Percentiles rank a stretch among this genome's conserved stretches.
These are phyloP conservation scores for Chrysogorgia sp. DNA, from an alignment of 92 coral and sea anemone species.

Conservation along the genomic window DNA sequence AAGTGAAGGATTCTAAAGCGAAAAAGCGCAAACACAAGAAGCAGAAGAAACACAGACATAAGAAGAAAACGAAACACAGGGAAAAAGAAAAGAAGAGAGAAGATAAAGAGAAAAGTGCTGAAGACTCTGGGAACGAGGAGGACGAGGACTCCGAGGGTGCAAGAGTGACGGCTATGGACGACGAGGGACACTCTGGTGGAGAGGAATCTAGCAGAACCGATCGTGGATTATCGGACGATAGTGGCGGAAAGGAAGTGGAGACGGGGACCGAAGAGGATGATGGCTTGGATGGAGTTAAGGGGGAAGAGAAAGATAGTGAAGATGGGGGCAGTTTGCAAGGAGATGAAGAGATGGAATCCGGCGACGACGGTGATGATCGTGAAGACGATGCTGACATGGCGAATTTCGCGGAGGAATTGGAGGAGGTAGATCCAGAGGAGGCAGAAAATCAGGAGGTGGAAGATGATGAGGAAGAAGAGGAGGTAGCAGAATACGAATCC, in stretches of 20 bases:
- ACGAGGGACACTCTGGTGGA: constrained; percentile 1
- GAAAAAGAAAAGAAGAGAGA: neutral
- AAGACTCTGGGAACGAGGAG: constrained; percentile 15
- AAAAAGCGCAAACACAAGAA: constrained; percentile 74
- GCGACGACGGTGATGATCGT: neutral
- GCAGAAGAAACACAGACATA: constrained; percentile 82
- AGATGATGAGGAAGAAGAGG: neutral
- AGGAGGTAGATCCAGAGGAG: constrained; percentile 5
- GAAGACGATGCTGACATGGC: neutral
- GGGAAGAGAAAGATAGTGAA: constrained; percentile 17
- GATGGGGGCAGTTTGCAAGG: constrained; percentile 19
- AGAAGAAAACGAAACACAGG: constrained; percentile 76
- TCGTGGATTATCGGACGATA: neutral
- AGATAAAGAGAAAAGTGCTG: neutral
- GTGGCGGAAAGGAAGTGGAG: constrained; percentile 12
- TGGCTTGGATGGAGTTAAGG: neutral
- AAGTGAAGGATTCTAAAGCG: constrained; percentile 46
- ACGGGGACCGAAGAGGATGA: constrained; percentile 13
- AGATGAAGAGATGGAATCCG: constrained; percentile 17
- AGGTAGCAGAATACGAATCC: neutral
- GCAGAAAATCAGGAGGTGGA: neutral
- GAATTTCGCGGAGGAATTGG: neutral
- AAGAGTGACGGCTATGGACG: neutral
- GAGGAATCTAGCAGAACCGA: constrained; percentile 7
- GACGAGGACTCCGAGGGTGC: neutral